Conservation (phyloP, 2,888 invertebrate species). For the Tillus elongatus region DNA sequence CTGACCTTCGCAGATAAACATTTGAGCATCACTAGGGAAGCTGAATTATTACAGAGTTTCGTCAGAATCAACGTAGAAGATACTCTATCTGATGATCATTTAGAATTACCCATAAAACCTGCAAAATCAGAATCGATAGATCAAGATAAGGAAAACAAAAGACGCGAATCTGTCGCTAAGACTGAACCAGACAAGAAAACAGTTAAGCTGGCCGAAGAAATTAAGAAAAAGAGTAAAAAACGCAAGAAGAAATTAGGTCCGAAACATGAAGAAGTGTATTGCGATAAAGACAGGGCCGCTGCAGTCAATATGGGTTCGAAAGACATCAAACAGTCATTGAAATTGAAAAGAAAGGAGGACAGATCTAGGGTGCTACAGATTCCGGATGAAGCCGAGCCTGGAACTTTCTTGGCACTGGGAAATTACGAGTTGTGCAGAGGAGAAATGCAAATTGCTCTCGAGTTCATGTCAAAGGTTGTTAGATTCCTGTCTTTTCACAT, state of each 20-base stretch:
- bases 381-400: slow-evolving; percentile 70
- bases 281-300: slow-evolving; percentile 84
- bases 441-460: slow-evolving; percentile 60
- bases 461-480: slow-evolving; percentile 69
- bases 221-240: slow-evolving; percentile 32
- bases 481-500: neutral
- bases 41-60: slow-evolving; percentile 72
- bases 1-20: slow-evolving; percentile 25
- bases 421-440: slow-evolving; percentile 68
- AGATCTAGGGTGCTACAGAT: slow-evolving; percentile 61
- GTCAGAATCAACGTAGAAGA: slow-evolving; percentile 53
- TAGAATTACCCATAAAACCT: slow-evolving; percentile 16
- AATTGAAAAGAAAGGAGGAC: slow-evolving; percentile 70
- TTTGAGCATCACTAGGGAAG: slow-evolving; percentile 46
- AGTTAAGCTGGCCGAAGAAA: slow-evolving; percentile 17
- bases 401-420: slow-evolving; percentile 65
- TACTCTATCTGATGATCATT: slow-evolving; percentile 29
- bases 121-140: slow-evolving; percentile 22
- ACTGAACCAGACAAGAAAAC: slow-evolving; percentile 4
- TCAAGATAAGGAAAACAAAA: slow-evolving; percentile 13
- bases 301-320: slow-evolving; percentile 80
- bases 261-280: slow-evolving; percentile 65
- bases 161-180: slow-evolving; percentile 20
- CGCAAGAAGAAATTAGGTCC: slow-evolving; percentile 36
- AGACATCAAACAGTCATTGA: slow-evolving; percentile 79